Evolutionary conservation across 2,888 invertebrate genomes (phyloP).

Genomic region (Oxytorus armatus): DNA sequence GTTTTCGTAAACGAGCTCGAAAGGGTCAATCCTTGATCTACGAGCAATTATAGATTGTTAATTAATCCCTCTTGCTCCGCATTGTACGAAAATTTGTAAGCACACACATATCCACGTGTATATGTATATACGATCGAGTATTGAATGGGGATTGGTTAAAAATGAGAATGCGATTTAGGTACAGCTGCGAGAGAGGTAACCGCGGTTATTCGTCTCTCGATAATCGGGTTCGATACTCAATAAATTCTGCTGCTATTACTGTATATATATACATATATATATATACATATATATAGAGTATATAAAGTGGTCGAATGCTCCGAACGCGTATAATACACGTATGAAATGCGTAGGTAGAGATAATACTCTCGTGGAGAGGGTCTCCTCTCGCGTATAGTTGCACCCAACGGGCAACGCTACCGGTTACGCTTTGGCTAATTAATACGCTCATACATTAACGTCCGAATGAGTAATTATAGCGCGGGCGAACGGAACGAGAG

Average conservation of each 20-base stretch:
- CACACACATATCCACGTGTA: neutral
- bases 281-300: neutral
- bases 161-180: conserved; percentile 54
- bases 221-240: conserved; percentile 60
- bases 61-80: conserved; percentile 50
- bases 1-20: conserved; percentile 50
- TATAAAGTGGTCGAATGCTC: conserved; percentile 26
- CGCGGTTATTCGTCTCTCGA: conserved; percentile 38
- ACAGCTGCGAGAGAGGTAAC: conserved; percentile 21
- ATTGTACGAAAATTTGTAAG: neutral
- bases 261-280: neutral
- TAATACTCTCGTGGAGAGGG: conserved; percentile 40
- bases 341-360: conserved; percentile 62
- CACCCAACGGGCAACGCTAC: conserved; percentile 66
- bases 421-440: conserved; percentile 76
- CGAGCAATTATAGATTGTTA: conserved; percentile 58
- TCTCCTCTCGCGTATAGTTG: conserved; percentile 29
- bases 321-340: conserved; percentile 28
- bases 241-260: conserved; percentile 18
- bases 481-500: conserved; percentile 64
- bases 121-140: conserved; percentile 8
- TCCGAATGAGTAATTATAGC: conserved; percentile 79
- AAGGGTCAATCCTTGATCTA: conserved; percentile 38
- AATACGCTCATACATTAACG: conserved; percentile 80
- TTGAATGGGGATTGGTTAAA: conserved; percentile 30